Conservation (phyloP, 2,113 vertebrate species). For the mouse (Mus musculus) region GRCm39 chr11:61448501-61449000, state of each 20-base stretch:
- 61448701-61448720: too few relatives aligned
- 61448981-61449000: not conserved
- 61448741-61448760: not conserved
- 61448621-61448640: not conserved
- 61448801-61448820: not conserved
- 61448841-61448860: not conserved
- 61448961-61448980: not conserved
- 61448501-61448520: not conserved
- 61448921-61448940: not conserved
- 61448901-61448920: too few relatives aligned
- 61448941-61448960: not conserved
- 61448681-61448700: not conserved
- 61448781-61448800: not conserved
- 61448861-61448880: not conserved
- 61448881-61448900: not conserved
- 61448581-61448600: not conserved
- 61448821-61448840: not conserved
- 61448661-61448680: not conserved
- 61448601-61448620: not conserved
- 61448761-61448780: not conserved
- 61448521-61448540: too few relatives aligned
- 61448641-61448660: not conserved
- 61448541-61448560: not conserved
- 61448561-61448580: not conserved
- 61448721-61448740: not conserved